Evolutionary conservation across 2,113 vertebrate genomes (phyloP).

Genomic region (Ardeotis arabs): DNA sequence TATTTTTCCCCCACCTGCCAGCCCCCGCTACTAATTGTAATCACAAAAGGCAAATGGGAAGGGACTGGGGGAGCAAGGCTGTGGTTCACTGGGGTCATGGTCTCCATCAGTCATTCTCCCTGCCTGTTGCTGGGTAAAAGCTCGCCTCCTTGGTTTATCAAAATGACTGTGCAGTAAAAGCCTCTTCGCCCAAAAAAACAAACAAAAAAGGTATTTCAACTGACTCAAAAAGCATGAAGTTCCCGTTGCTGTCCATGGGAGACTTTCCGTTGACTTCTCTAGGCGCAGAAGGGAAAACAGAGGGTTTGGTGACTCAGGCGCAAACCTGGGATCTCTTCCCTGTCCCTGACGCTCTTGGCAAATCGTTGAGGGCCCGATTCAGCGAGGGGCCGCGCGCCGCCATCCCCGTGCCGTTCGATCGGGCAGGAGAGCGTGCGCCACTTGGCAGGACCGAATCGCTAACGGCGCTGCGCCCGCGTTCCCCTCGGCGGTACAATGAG

Average conservation of each 20-base stretch:
- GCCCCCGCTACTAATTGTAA: conserved; percentile 58
- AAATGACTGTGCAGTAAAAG: conserved; percentile 1
- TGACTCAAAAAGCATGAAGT: not conserved
- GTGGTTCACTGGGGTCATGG: conserved; percentile 45
- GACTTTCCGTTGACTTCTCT: not conserved
- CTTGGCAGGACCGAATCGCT: not conserved
- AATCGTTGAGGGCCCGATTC: not conserved
- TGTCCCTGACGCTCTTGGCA: not conserved
- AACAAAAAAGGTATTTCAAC: not conserved
- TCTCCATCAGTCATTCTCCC: conserved; percentile 53
- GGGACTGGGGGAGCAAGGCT: conserved; percentile 34
- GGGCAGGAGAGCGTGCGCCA: not conserved
- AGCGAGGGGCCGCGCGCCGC: rapidly evolving
- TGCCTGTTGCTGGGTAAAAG: conserved; percentile 65
- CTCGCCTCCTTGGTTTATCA: not conserved
- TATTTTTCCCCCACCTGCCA: conserved; percentile 13
- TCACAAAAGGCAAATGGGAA: conserved; percentile 57
- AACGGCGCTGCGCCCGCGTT: not conserved
- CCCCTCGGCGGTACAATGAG: not conserved
- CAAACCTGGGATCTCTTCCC: conserved; percentile 16
- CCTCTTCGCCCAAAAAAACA: not conserved
- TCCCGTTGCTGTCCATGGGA: not conserved
- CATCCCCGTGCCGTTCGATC: not conserved
- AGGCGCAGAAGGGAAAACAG: not conserved
- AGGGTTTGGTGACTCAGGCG: conserved; percentile 24